Evolutionary conservation across 2,888 invertebrate genomes (phyloP).

Genomic region (Saturnia pavonia): DNA sequence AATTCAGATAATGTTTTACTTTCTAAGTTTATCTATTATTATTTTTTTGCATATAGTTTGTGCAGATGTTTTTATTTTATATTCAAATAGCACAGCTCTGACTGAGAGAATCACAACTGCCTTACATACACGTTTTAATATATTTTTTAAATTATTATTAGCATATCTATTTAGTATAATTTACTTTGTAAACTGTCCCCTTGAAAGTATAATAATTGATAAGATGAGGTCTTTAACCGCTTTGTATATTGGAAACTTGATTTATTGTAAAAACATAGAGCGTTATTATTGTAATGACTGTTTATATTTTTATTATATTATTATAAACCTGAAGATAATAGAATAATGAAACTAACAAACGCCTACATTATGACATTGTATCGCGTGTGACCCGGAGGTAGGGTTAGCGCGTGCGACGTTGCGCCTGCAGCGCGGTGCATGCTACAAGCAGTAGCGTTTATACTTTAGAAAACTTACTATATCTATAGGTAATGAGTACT

Average conservation of each 20-base stretch:
- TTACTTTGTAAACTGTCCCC: too few species aligned
- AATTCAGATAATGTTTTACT: too few species aligned
- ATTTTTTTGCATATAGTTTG: too few species aligned
- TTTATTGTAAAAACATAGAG: background rate
- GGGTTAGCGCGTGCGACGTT: constrained; percentile 13
- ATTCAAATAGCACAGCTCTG: too few species aligned
- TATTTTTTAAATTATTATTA: too few species aligned
- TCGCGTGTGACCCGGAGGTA: constrained; percentile 32
- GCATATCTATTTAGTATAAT: too few species aligned
- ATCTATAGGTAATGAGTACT: background rate
- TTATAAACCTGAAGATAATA: constrained; percentile 1
- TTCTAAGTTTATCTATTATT: too few species aligned
- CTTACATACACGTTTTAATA: too few species aligned
- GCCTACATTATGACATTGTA: constrained; percentile 29
- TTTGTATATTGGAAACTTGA: background rate
- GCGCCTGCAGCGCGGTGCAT: background rate
- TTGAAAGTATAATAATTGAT: background rate
- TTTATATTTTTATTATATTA: background rate
- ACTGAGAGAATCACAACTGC: too few species aligned
- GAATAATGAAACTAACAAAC: background rate
- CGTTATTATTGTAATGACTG: background rate
- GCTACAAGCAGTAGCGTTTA: background rate
- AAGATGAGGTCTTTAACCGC: background rate
- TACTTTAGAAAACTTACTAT: too few species aligned
- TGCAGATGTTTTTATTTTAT: too few species aligned